Conservation (phyloP, 1,140 invertebrate genomes). For the Rhopalosiphum padi region DNA sequence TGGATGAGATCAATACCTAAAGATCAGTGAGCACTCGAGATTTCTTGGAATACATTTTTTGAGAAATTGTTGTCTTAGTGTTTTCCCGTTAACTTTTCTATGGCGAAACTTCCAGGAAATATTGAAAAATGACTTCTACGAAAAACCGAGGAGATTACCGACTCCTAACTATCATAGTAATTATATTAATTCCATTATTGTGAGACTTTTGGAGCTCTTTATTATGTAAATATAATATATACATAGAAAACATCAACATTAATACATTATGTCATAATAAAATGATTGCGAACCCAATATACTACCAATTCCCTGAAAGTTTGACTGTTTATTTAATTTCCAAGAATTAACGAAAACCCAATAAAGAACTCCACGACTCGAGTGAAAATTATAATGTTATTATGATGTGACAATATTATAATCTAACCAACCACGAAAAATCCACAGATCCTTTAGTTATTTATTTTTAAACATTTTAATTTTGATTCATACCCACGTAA, state of each 20-base stretch:
- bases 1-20: background rate
- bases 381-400: background rate
- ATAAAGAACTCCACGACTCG: too few species aligned
- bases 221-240: too few species aligned
- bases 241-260: background rate
- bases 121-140: background rate
- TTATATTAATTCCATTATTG: background rate
- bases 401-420: background rate
- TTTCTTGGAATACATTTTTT: background rate
- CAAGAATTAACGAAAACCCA: background rate
- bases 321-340: background rate
- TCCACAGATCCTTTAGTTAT: background rate
- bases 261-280: background rate
- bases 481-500: background rate
- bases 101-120: background rate
- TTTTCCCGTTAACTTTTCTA: background rate
- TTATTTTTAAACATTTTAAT: background rate
- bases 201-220: background rate
- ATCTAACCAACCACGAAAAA: background rate
- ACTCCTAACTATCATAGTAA: background rate
- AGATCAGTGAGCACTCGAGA: background rate
- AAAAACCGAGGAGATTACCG: background rate
- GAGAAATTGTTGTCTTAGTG: background rate
- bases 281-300: background rate
- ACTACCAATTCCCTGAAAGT: background rate